phyloP scores from a whole-genome alignment of 2,888 invertebrate species.

The Petrolisthes cinctipes region DNA sequence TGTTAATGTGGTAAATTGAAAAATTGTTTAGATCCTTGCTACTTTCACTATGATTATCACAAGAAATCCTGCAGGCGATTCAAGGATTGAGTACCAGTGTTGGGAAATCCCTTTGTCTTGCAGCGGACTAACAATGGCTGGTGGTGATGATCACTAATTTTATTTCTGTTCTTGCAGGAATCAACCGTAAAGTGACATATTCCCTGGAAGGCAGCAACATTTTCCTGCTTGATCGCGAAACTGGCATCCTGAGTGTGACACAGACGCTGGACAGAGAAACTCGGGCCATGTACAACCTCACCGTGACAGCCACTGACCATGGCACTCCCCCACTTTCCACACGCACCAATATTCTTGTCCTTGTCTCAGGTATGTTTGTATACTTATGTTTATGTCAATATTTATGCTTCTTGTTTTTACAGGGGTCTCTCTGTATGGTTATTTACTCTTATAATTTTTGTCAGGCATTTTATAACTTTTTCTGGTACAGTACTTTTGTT shows the following conservation, averaged over 20 bases:
- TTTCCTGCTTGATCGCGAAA: slow-evolving; percentile 85
- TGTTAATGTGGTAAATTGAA: neutral
- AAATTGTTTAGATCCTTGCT: neutral
- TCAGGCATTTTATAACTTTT: no score
- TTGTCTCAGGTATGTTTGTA: slow-evolving; percentile 75
- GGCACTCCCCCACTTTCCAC: slow-evolving; percentile 82
- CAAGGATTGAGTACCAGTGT: no score
- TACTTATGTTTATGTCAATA: slow-evolving; percentile 87
- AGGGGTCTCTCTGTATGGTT: no score
- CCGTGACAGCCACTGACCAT: slow-evolving; percentile 84
- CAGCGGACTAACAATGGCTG: no score
- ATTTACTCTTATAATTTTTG: no score
- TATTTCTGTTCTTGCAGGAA: slow-evolving; percentile 70
- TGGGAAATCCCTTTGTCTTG: no score
- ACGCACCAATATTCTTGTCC: slow-evolving; percentile 79
- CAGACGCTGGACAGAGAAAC: slow-evolving; percentile 89
- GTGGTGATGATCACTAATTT: neutral
- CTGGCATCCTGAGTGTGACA: slow-evolving; percentile 87
- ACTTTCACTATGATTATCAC: neutral
- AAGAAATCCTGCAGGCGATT: no score
- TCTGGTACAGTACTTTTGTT: no score
- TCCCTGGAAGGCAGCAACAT: slow-evolving; percentile 79
- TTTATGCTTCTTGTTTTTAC: no score
- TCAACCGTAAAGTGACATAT: slow-evolving; percentile 87
- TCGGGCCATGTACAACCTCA: slow-evolving; percentile 84